A percentile compares a stretch with the other conserved stretches of the same genome.
Conservation (phyloP, 1,140 invertebrate species). For the Manduca sexta region DNA sequence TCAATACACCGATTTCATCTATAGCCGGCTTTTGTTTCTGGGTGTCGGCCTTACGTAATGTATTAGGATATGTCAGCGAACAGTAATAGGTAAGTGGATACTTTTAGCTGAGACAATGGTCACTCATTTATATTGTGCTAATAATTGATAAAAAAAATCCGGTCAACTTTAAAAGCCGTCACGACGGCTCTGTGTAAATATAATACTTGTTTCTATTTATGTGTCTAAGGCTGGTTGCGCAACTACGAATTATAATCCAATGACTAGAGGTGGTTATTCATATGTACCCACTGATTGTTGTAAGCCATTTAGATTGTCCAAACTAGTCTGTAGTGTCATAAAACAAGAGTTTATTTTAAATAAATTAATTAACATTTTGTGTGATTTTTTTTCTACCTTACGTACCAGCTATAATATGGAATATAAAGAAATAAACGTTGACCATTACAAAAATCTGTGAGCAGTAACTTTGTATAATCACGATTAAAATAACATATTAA, state of each 20-base stretch:
- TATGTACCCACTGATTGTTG: background rate
- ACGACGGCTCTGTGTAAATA: slow-evolving; percentile 4
- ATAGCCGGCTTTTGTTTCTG: slow-evolving; percentile 56
- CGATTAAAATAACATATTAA: no score
- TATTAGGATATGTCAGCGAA: slow-evolving; percentile 50
- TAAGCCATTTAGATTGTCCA: no score
- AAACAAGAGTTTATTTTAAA: no score
- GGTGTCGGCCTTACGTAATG: slow-evolving; percentile 56
- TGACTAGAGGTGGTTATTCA: background rate
- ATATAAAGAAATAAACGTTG: no score
- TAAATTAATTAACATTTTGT: no score
- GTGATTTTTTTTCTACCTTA: no score
- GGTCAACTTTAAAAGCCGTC: slow-evolving; percentile 9
- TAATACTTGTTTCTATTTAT: slow-evolving; percentile 4
- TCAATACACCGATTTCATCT: slow-evolving; percentile 67
- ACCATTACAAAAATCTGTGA: no score
- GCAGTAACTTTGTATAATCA: no score
- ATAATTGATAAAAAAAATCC: slow-evolving; percentile 19
- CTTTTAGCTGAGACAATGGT: slow-evolving; percentile 41
- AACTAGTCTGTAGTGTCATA: no score
- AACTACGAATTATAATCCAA: background rate
- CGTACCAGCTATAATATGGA: no score
- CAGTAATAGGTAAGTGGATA: slow-evolving; percentile 36
- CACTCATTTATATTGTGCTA: slow-evolving; percentile 32
- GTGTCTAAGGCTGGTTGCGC: background rate